A percentile compares a stretch with the other conserved stretches of the same genome.
Conservation (phyloP, 2,888 invertebrate species). For the Prionchulus punctatus region DNA sequence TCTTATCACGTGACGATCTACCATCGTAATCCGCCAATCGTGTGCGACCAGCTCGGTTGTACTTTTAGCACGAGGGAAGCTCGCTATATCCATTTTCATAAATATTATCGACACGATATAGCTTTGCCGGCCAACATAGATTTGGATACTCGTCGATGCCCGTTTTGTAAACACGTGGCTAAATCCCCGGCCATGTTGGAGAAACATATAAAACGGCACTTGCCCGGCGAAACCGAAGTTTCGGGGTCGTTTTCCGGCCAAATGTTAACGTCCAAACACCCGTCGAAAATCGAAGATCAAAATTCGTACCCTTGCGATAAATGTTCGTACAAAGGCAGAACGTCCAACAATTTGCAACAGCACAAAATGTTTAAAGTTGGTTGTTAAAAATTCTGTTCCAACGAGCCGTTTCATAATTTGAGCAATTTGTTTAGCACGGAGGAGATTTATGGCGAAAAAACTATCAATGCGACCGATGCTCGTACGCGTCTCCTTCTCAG, state of each 20-base stretch:
- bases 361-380: conserved; percentile 11
- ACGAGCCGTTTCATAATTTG: too few relatives aligned
- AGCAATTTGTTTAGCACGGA: conserved; percentile 2
- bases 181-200: conserved; percentile 31
- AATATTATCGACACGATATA: conserved; percentile 29
- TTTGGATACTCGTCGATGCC: conserved; percentile 26
- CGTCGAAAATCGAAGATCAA: too few relatives aligned
- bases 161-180: conserved; percentile 27
- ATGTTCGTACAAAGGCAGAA: conserved; percentile 2
- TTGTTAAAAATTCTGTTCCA: too few relatives aligned
- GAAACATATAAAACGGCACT: conserved; percentile 25
- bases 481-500: not conserved
- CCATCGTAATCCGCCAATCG: conserved; percentile 31
- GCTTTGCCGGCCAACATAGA: conserved; percentile 28
- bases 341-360: conserved; percentile 1
- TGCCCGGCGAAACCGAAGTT: too few relatives aligned
- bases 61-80: conserved; percentile 28
- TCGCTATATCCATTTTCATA: conserved; percentile 31
- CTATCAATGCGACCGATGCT: conserved; percentile 5
- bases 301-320: conserved; percentile 9
- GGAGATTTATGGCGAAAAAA: conserved; percentile 5
- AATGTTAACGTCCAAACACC: too few relatives aligned
- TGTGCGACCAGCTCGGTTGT: conserved; percentile 27
- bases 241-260: too few relatives aligned
- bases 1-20: conserved; percentile 32